Base-by-base conservation (phyloP, 2,888 invertebrate genomes). In the Reticulitermes lucifugus region DNA sequence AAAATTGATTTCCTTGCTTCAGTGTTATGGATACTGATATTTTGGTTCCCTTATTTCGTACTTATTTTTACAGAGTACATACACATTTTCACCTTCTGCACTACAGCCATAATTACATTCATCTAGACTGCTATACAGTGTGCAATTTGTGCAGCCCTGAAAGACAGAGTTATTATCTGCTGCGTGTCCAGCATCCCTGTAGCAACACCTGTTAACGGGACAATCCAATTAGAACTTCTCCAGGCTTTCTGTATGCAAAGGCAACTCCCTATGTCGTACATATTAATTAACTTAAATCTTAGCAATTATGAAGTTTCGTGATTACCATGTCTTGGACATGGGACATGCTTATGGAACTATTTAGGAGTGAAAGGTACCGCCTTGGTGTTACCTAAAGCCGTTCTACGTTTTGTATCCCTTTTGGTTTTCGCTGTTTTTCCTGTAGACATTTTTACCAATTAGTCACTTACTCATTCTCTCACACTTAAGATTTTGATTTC, bases 221-320 rank as follows among this genome's bases (percentile, higher is more conserved):
- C 73, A 73, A 73, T 73, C 73, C 73, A 73, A 73, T 73, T 73
- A 73, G 35, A 73, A 73, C 73, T 73, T 73, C 25, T 73, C 25
- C 70, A 29, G 29, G 70, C 70, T 70, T 29, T 70, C 25, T 25
- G n/a, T 70, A 70, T 29, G 29, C 25, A n/a, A 70, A 70, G 29
- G 73, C 73, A 35, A 35, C 73, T 73, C 73, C 73, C 73, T 41
- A 14, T 35, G 73, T 73, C 73, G 35, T 73, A 73, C 73, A 73
- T 73, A 73, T 41, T 73, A 73, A 73, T 73, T 73, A 73, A 18
- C 35, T 21, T n/a, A 29, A 4, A 73, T 73, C 73, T 73, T 73
- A 4, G 73, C 73, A 73, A 73, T 73, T 73, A 73, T 73, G 41
- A 73, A 73, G 73, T 73, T 73, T 6, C 4, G 73, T 73, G 73